Evolutionary conservation across 2,888 invertebrate genomes (phyloP), one percentile per base, ranked within the genome.

Genomic region (Cosmorhoe ocellata): DNA sequence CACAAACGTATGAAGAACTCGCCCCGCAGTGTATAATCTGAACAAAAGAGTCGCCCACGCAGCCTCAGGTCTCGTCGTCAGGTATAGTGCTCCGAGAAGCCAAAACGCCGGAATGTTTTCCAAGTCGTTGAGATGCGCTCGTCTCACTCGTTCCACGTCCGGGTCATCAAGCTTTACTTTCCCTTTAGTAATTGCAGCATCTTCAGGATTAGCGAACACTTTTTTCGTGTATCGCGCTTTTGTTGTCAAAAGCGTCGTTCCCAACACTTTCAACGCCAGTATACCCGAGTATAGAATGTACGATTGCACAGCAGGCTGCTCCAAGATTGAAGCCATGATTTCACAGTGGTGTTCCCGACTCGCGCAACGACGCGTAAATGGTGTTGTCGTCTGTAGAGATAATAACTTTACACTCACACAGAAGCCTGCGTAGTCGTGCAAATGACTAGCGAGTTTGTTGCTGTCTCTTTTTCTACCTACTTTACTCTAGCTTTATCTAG

Each of bases 71-170:
- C 80, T 81, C 0, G 92, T 93, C 27, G 91, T 77, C 36, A 92
- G 71, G 77, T 92, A 94, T 47, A 92, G 71, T 4, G 91, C 84
- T 0, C 91, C 92, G 22, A 92, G 74, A 9, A 92, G 61, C 67
- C 93, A 84, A 66, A 94, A 95, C 10, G 91, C 85, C 0, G 92
- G 90, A 48, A 95, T 94, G 74, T 94, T 95, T 78, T 95, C 94
- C 69, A 95, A 71, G 72, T 95, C 94, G 67, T 95, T 95, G 58
- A 91, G 84, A 68, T 94, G 94, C 10, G 93, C 94, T 73, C 93
- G 77, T 32, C 86, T 64, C 22, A 79, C 76, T 49, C 86, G 64
- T 61, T 88, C 88, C 30, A 87, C 84, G 49, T 84, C 82, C 0
- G 74, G 78, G 43, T 82, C 85, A 46, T 84, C 81, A 0, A 65